phyloP scores from a whole-genome alignment of 2,113 vertebrate species.

The Reinhardtius hippoglossoides region DNA sequence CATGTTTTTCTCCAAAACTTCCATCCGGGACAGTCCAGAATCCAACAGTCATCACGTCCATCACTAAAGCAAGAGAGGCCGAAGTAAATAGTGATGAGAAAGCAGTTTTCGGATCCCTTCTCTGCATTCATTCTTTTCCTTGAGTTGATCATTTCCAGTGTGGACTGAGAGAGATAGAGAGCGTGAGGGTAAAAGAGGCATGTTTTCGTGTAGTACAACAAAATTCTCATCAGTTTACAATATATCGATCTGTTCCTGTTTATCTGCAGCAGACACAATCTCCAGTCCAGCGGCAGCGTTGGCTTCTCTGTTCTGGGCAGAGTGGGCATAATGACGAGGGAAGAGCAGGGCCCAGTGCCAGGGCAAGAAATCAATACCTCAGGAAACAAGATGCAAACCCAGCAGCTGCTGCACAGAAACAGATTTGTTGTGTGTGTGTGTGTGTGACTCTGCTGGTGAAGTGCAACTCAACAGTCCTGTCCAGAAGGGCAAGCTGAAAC shows the following conservation, averaged over 20 bases:
- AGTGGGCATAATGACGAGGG: conserved; percentile 63
- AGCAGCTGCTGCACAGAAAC: conserved; percentile 60
- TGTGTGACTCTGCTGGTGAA: not conserved
- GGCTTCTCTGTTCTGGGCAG: conserved; percentile 54
- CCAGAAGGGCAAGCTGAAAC: conserved; percentile 28
- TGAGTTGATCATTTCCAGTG: too few species aligned
- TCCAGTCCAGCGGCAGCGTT: conserved; percentile 23
- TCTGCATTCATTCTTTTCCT: too few species aligned
- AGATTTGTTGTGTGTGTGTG: conserved; percentile 30
- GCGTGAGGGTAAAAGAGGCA: not conserved
- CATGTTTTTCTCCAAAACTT: too few species aligned
- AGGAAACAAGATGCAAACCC: conserved; percentile 70
- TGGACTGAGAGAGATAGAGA: not conserved
- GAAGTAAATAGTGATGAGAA: too few species aligned
- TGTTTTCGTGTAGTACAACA: conserved; percentile 25
- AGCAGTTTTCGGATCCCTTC: too few species aligned
- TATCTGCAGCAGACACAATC: conserved; percentile 45
- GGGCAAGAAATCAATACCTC: conserved; percentile 68
- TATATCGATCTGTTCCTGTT: conserved; percentile 44
- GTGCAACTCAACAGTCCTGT: conserved; percentile 41
- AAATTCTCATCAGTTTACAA: conserved; percentile 33
- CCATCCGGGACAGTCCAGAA: too few species aligned
- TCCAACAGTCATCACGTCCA: too few species aligned
- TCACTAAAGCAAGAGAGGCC: too few species aligned
- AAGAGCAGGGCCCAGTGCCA: conserved; percentile 58